Evolutionary conservation across 1,140 invertebrate species (phyloP).

Genomic region (Araneus ventricosus): DNA sequence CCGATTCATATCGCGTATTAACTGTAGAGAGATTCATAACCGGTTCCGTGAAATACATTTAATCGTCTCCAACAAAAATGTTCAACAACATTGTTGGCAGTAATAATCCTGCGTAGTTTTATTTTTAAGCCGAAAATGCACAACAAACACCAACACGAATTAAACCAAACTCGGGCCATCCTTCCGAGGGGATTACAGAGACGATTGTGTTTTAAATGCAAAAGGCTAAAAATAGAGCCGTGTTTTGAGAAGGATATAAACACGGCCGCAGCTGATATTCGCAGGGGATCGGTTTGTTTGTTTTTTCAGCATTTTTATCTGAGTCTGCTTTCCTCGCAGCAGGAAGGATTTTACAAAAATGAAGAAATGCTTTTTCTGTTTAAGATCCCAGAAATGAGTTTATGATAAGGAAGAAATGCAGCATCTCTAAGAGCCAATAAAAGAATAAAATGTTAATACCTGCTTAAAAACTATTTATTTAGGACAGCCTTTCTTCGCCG

Average conservation of each 20-base stretch:
- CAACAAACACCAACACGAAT: neutral
- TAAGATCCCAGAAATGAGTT: too few relatives aligned
- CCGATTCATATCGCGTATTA: neutral
- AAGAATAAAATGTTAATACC: too few relatives aligned
- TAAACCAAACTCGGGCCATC: neutral
- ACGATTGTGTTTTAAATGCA: neutral
- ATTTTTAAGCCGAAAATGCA: neutral
- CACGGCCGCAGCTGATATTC: neutral
- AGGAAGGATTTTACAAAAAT: neutral
- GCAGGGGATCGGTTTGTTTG: conserved; percentile 12
- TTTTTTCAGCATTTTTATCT: neutral
- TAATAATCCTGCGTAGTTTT: conserved; percentile 9
- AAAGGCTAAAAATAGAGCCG: neutral
- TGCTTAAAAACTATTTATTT: too few relatives aligned
- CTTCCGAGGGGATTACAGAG: neutral
- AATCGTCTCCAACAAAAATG: neutral
- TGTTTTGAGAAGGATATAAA: neutral
- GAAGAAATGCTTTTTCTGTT: neutral
- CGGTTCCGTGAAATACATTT: neutral
- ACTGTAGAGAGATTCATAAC: neutral
- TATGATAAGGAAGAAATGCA: too few relatives aligned
- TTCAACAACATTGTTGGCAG: neutral
- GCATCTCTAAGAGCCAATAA: too few relatives aligned
- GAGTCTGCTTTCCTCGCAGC: neutral
- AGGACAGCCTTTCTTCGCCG: too few relatives aligned